Base-by-base conservation (phyloP, 2,888 invertebrate species). In the Drosophila niveifrons region DNA sequence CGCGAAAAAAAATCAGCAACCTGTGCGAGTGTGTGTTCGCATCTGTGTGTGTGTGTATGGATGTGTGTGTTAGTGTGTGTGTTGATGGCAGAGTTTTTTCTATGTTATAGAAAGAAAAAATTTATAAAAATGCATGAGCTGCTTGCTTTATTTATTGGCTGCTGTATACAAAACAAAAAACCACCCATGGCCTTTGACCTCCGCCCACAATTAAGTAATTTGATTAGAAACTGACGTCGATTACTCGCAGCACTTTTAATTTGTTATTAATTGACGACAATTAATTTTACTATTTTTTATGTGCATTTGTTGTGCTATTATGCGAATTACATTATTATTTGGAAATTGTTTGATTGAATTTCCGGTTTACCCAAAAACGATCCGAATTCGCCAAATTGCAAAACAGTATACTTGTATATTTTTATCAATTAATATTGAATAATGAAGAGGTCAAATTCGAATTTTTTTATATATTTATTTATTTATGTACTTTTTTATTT, bases 1-100 rank as follows among this genome's bases (percentile, higher is more conserved):
- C 82, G 88, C 80, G 81, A 82, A 82, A 84, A 84, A 23, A 82
- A 84, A 84, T 57, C 79, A 77, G 61, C 65, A 72, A 62, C 56
- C 66, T 56, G 66, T 68, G 23, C 39, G 43, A 50, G 47, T 48
- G 36, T 70, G 68, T 48, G 47, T 68, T 65, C 65, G 48, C 61
- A 47, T 53, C 28, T 43, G 43, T 36, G 28, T 53, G 50, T 61
- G 65, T 36, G 18, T 39, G 56, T 10, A 6, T 48, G 18, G 47
- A 44, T 7, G 68, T 66, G 48, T 53, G 63, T 66, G 61, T 39
- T 29, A 56, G 50, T 70, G 44, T 59, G 43, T 58, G 31, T 65
- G 62, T 71, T 65, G 55, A 62, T 58, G n/a, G 18, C 7, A 41
- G 31, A 34, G 56, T 61, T 74, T 71, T 71, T 69, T 72, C 77